phyloP scores from a whole-genome alignment of 2,888 invertebrate genomes.

The Dicycla oo region DNA sequence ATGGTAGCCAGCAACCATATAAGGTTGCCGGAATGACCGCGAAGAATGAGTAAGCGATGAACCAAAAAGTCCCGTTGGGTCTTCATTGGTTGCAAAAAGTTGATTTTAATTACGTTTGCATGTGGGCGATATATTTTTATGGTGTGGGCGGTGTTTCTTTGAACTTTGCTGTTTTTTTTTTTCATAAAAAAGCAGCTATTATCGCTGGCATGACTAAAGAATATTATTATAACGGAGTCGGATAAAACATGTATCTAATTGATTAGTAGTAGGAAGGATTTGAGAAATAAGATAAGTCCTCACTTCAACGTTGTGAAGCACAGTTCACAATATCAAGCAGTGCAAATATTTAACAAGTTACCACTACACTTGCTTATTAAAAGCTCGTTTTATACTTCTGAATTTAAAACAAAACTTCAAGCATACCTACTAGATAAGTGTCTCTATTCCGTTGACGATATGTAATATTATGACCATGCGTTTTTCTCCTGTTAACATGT shows the following conservation, averaged over 20 bases:
- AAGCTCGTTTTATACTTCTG: too few relatives aligned
- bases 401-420: too few relatives aligned
- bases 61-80: slow-evolving; percentile 43
- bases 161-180: slow-evolving; percentile 7
- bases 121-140: slow-evolving; percentile 44
- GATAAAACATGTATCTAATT: neutral
- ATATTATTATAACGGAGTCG: neutral
- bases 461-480: too few relatives aligned
- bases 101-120: slow-evolving; percentile 35
- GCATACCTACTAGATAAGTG: too few relatives aligned
- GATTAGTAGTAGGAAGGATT: too few relatives aligned
- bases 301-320: too few relatives aligned
- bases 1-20: slow-evolving; percentile 36
- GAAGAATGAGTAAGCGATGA: slow-evolving; percentile 39
- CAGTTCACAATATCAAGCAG: too few relatives aligned
- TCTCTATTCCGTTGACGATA: too few relatives aligned
- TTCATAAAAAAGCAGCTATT: neutral
- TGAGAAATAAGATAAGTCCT: too few relatives aligned
- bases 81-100: slow-evolving; percentile 39
- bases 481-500: too few relatives aligned
- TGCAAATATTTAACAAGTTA: too few relatives aligned
- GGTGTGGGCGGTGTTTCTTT: slow-evolving; percentile 27
- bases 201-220: neutral
- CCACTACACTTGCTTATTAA: too few relatives aligned
- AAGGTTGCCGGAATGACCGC: slow-evolving; percentile 29